Evolutionary conservation across 23 tunicate species (phyloP).

Genomic region (Diplosoma virens): DNA sequence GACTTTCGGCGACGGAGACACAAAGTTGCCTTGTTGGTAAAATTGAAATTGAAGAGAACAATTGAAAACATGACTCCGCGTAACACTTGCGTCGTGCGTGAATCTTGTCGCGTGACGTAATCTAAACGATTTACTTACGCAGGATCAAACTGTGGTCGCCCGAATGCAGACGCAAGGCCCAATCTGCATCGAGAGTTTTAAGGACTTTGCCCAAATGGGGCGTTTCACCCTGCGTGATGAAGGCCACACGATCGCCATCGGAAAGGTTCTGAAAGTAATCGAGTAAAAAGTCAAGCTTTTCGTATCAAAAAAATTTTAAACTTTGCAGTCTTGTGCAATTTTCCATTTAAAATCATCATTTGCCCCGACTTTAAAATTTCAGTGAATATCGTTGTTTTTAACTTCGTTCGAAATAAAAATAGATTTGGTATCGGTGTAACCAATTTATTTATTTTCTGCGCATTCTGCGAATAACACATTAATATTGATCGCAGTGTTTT

Average conservation of each 20-base stretch:
- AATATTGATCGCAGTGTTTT: no score
- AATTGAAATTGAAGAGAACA: not conserved
- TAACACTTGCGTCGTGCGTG: no score
- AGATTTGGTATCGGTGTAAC: no score
- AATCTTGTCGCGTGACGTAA: not conserved
- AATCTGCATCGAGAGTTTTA: constrained; percentile 86
- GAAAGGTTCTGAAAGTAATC: constrained; percentile 87
- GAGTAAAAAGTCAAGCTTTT: constrained; percentile 54
- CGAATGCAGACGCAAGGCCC: constrained; percentile 83
- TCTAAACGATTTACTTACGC: constrained; percentile 56
- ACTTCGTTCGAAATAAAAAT: no score
- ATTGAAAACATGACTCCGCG: not conserved
- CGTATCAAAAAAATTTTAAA: no score
- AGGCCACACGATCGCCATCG: constrained; percentile 97
- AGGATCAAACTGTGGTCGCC: constrained; percentile 95
- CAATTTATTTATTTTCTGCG: no score
- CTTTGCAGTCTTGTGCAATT: no score
- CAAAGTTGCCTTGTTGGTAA: not conserved
- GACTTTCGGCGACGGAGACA: no score
- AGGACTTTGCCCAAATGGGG: constrained; percentile 95
- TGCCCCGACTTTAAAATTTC: no score
- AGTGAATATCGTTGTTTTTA: no score
- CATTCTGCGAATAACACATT: no score
- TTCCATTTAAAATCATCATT: no score
- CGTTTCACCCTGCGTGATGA: constrained; percentile 94